phyloP scores from a whole-genome alignment of 1,140 invertebrate species.

The Drusus annulatus region DNA sequence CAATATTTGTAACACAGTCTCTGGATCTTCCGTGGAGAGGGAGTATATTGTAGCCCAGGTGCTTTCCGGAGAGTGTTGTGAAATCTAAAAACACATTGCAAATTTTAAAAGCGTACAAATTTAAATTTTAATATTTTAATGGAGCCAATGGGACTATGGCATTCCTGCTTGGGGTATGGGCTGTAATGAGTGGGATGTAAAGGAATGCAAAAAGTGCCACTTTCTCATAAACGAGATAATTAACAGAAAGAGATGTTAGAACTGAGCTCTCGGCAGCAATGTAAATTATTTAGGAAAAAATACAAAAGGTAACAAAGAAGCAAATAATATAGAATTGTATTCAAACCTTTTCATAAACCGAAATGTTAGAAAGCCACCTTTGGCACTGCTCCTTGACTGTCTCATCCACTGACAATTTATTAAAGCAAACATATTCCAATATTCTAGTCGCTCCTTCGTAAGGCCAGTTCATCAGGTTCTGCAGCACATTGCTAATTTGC shows the following conservation, averaged over 20 bases:
- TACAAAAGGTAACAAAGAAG: neutral
- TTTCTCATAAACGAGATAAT: too few species aligned
- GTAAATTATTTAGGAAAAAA: neutral
- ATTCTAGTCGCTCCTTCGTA: slow-evolving; percentile 67
- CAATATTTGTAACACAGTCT: slow-evolving; percentile 46
- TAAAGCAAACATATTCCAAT: slow-evolving; percentile 65
- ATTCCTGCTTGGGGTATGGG: too few species aligned
- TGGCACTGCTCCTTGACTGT: slow-evolving; percentile 65
- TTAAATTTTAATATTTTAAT: too few species aligned
- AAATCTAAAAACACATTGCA: slow-evolving; percentile 40
- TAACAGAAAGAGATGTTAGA: too few species aligned
- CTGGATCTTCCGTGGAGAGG: slow-evolving; percentile 49
- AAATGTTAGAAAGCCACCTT: slow-evolving; percentile 67
- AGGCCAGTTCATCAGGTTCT: slow-evolving; percentile 66
- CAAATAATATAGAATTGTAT: slow-evolving; percentile 16
- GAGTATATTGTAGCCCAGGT: slow-evolving; percentile 48
- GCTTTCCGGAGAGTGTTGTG: slow-evolving; percentile 33
- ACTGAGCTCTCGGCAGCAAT: too few species aligned
- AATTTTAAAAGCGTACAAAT: neutral
- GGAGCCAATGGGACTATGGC: too few species aligned
- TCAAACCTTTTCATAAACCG: slow-evolving; percentile 68
- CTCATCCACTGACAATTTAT: slow-evolving; percentile 62
- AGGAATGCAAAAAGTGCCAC: too few species aligned
- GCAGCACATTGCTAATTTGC: slow-evolving; percentile 65
- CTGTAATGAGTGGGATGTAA: too few species aligned